Evolutionary conservation across 2,888 invertebrate species (phyloP), one percentile per base, ranked within the genome.

Genomic region (Agrotis clavis): DNA sequence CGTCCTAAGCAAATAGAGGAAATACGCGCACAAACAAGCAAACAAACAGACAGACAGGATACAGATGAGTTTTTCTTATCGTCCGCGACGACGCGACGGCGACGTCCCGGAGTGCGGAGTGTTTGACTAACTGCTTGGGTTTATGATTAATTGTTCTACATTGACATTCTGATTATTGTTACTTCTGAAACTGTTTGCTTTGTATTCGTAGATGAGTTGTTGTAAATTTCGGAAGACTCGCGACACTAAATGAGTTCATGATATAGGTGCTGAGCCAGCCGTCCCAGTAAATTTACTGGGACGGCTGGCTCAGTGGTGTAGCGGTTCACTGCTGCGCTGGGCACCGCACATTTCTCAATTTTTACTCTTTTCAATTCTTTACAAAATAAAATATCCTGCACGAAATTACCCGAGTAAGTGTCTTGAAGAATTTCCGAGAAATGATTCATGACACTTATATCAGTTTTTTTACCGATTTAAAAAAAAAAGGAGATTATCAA

Each of bases 1-100:
- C 74, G 69, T 84, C 84, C 84, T 78, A 84, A 82, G 61, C 63
- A 84, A 84, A 84, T 81, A 84, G 48, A 74, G 70, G 74, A 82
- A 73, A 77, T 67, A 74, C 70, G 67, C 66, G 60, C 61, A 71
- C 77, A 73, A 77, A 78, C 72, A 77, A 69, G 76, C 82, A 30
- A 67, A 71, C 82, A 63, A 62, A 70, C 77, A 82, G 48, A 72
- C 73, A 84, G 62, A 74, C 50, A 60, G 59, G 62, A 67, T 68
- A 75, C 68, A 75, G 74, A 77, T 74, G 82, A 68, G 78, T 71
- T 74, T 74, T 84, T 84, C 70, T 84, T 83, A 82, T 83, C 82
- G 57, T 60, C 21, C 19, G 56, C 67, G 41, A 35, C 53, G 35
- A 51, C 47, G 53, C 47, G 53, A 35, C 41, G 66, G 51, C 48